Evolutionary conservation across 2,797 vertebrate species (phyloP).

Genomic region (Glossophaga mutica): DNA sequence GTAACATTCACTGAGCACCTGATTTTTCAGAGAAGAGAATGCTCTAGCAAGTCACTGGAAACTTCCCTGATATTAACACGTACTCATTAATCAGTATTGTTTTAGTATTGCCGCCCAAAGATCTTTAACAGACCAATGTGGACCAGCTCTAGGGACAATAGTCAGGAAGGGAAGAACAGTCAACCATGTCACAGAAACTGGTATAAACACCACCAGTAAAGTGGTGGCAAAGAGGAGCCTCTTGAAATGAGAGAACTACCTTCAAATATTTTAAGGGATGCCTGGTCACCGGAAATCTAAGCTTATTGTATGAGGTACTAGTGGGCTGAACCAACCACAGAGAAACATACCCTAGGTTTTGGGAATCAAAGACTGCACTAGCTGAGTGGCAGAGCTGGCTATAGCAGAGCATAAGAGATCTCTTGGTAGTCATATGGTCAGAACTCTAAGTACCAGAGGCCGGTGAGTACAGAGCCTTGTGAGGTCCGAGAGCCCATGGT

Average conservation of each 20-base stretch:
- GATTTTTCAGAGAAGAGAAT: background rate
- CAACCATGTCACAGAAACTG: background rate
- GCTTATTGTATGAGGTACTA: background rate
- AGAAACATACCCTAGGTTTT: background rate
- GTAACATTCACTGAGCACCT: background rate
- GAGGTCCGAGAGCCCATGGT: too few species aligned
- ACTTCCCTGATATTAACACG: background rate
- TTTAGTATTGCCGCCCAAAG: background rate
- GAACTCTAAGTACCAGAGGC: background rate
- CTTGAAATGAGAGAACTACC: background rate
- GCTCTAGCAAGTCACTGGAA: background rate
- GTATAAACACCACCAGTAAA: background rate
- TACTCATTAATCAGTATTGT: background rate
- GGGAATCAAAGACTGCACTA: background rate
- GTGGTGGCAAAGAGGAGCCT: background rate
- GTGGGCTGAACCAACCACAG: background rate
- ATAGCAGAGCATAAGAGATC: background rate
- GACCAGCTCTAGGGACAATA: background rate
- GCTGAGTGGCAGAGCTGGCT: background rate
- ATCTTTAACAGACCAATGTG: background rate
- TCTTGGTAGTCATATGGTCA: background rate
- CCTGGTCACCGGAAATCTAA: background rate
- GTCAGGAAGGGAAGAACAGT: background rate
- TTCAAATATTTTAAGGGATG: background rate
- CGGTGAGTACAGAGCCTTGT: background rate